Base-by-base conservation (phyloP, 2,797 vertebrate species). In the Argya squamiceps region DNA sequence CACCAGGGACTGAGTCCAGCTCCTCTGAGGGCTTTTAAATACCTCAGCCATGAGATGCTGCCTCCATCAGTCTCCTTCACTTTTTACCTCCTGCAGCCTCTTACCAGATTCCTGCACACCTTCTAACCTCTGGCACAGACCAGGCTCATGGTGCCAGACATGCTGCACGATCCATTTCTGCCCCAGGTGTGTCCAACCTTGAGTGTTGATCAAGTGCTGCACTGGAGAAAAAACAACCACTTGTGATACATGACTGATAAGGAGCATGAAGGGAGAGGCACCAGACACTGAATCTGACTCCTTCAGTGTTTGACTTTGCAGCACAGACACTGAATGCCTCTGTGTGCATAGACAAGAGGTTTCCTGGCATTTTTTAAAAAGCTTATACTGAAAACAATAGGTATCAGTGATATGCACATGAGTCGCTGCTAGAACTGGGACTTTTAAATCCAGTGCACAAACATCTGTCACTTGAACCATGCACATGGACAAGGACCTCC, bases 21-120 rank as follows among this genome's bases (percentile, higher is more conserved):
- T 92, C 26, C 43, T 75, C 88, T 39, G 34, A 87, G 67, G 82
- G 80, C 83, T 92, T 79, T 95, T 69, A 74, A 84, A 89, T 83
- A 37, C 30, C 41, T 83, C 78, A 77, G 2, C 52, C 74, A 73
- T 82, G 56, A 95, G 75, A 85, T n/a, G 7, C 32, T 92, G 68
- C 47, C 52, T 69, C 55, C 65, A 65, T 82, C 63, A 16, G 52
- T 53, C 50, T 32, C 29, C 50, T 53, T 53, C 50, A 53, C 19
- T 75, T 76, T 53, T 58, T 32, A 87, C 36, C 69, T 86, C 65
- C 47, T 91, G 76, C 71, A 59, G 37, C 37, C 59, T 79, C 47
- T 62, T 47, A 19, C 20, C 0, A 2, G 11, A 76, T 55, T 91
- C 67, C 70, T 65, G 19, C 1, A 6, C 0, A 4, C 30, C 52